Evolutionary conservation across 1,140 invertebrate genomes (phyloP), one percentile per base, ranked within the genome.

Genomic region (Trichogramma pretiosum): DNA sequence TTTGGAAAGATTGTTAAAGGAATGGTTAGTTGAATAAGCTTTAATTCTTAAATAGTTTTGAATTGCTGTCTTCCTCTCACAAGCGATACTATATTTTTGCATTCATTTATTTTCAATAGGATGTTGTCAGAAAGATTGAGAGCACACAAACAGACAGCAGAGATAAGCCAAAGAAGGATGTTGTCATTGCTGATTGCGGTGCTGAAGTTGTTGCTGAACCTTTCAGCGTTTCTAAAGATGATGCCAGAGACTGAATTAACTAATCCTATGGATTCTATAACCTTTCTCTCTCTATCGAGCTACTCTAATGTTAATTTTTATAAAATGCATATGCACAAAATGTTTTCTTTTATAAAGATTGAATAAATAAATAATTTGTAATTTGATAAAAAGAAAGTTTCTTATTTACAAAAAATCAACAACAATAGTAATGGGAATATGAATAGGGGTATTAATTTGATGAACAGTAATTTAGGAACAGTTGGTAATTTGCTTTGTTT

Each of bases 1-100:
- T 99, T 98, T 70, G 96, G 95, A 48, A 97, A 97, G 77, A 67
- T 96, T 37, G 55, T 93, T 19, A 82, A 84, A 58, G 91, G 92
- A 72, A 93, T 95, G 87, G 87, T 87, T 75, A 70, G 75, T 18
- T 32, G 23, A 33, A 54, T 48, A 30, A 21, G 5, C 24, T 28
- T 28, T 28, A 7, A 11, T 28, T 28, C 5, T 28, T 28, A n/a
- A n/a, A n/a, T 28, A 28, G 24, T 28, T 28, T 11, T 7, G 11
- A 7, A 11, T 28, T 28, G 11, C 24, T 5, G 11, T 28, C 24
- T 11, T 11, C 24, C 5, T 5, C 24, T 28, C 11, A 7, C 5
- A 28, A 28, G 5, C 11, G 24, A 28, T 28, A 7, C 24, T 7
- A 28, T 28, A 28, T 7, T 11, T 7, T 24, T 41, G 16, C 26